phyloP scores from a whole-genome alignment of 2,888 invertebrate species.

The Achlya flavicornis region DNA sequence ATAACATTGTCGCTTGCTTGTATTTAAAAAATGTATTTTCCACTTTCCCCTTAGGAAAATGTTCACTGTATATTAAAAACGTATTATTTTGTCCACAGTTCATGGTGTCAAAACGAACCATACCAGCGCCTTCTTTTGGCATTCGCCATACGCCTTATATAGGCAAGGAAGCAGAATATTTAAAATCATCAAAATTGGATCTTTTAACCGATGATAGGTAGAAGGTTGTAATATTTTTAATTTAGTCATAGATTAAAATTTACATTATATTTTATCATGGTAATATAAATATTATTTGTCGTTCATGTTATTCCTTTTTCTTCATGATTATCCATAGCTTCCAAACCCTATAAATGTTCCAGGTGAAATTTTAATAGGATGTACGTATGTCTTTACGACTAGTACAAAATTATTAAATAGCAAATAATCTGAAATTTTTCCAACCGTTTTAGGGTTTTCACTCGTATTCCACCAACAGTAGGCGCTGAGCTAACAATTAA shows the following conservation, averaged over 20 bases:
- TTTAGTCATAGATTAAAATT: background rate
- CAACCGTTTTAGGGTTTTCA: no score
- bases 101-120: slow-evolving; percentile 49
- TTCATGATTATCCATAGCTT: background rate
- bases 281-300: background rate
- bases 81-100: slow-evolving; percentile 49
- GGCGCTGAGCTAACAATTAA: no score
- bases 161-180: slow-evolving; percentile 49
- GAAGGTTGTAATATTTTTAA: background rate
- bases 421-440: no score
- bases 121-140: slow-evolving; percentile 67
- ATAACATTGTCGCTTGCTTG: no score
- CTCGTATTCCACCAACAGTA: no score
- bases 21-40: no score
- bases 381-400: no score
- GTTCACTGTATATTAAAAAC: background rate
- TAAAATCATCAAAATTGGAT: slow-evolving; percentile 56
- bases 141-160: slow-evolving; percentile 62
- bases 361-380: no score
- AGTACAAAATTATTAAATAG: no score
- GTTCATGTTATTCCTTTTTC: background rate
- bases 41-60: no score
- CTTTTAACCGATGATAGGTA: slow-evolving; percentile 26
- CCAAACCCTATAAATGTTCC: no score
- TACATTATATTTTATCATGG: background rate